Evolutionary conservation across 2,113 vertebrate species (phyloP), one percentile per base, ranked within the genome.

Genomic region (Melanerpes formicivorus): DNA sequence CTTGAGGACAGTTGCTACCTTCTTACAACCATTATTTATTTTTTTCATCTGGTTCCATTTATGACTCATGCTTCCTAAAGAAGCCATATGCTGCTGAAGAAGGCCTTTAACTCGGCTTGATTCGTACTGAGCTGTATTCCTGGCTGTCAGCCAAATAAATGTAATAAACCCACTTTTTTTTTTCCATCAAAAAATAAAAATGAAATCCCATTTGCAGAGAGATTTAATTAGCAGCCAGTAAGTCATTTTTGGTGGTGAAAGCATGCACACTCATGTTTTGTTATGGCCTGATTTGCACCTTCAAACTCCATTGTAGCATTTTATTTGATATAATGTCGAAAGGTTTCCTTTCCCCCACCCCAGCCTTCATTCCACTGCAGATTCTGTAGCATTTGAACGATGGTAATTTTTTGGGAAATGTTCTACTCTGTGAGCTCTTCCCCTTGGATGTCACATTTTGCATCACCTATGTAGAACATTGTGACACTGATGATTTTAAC

Each of bases 21-120:
- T 96, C 93, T 96, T 84, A 73, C 27, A 69, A 77, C 16, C 40
- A 21, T 88, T 80, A 90, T 94, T 54, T 55, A 58, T 80, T 89
- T 88, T 56, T 84, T 90, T 88, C 96, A 98, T 97, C 96, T 98
- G 96, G 86, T 97, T 98, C 90, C 80, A 93, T 92, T 96, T 97
- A 97, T 98, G 97, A 98, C 81, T 98, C 97, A 96, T 93, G 93
- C 88, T 97, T 97, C 96, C 97, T 93, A 97, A 95, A 92, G 77
- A 96, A 97, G 90, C 91, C 94, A 96, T 97, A 97, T 97, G 97
- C 93, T 97, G 74, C 90, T 94, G 78, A 84, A 97, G 86, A 97
- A 96, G 88, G 94, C 88, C 93, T 88, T 97, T 92, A 97, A 87
- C 93, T 97, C 90, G 93, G 86, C 91, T 87, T 90, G 90, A 89